These are phyloP conservation scores for Tenthredo scrophulariae DNA, from an alignment of 2,888 invertebrate species.

Conservation along the genomic window DNA sequence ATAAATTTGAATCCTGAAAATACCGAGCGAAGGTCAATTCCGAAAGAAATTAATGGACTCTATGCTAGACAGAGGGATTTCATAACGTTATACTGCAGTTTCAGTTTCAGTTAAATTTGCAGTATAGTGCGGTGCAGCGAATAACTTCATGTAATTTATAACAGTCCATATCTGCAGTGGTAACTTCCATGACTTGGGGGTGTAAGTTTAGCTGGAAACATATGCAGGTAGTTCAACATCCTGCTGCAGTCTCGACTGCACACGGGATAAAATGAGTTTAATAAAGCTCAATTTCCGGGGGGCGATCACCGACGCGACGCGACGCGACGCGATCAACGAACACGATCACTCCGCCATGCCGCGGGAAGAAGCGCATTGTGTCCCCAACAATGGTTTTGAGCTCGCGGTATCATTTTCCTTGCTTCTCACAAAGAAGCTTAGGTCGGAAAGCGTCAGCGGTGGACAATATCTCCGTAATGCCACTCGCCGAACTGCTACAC, in stretches of 20 bases:
- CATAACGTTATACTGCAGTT: background rate
- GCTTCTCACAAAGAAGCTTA: conserved; percentile 48
- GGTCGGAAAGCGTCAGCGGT: conserved; percentile 41
- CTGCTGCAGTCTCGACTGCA: background rate
- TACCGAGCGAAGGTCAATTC: background rate
- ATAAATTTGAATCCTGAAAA: background rate
- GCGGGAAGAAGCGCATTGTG: conserved; percentile 33
- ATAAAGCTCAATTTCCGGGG: conserved; percentile 42
- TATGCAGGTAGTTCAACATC: conserved; percentile 32
- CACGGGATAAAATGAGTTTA: conserved; percentile 37
- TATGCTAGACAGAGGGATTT: background rate
- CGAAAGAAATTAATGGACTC: background rate
- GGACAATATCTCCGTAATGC: conserved; percentile 50
- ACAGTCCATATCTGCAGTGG: conserved; percentile 1
- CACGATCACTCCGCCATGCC: conserved; percentile 29
- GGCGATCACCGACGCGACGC: conserved; percentile 12
- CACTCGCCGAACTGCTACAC: conserved; percentile 41
- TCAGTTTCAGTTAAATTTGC: background rate
- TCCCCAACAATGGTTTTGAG: conserved; percentile 32
- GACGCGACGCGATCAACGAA: conserved; percentile 28
- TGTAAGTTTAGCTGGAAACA: background rate
- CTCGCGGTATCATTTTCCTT: conserved; percentile 44
- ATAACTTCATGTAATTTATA: conserved; percentile 3
- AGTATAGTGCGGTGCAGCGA: background rate
- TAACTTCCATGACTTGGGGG: background rate